phyloP scores from a whole-genome alignment of 2,888 invertebrate genomes.

The Ephialtes manifestator region DNA sequence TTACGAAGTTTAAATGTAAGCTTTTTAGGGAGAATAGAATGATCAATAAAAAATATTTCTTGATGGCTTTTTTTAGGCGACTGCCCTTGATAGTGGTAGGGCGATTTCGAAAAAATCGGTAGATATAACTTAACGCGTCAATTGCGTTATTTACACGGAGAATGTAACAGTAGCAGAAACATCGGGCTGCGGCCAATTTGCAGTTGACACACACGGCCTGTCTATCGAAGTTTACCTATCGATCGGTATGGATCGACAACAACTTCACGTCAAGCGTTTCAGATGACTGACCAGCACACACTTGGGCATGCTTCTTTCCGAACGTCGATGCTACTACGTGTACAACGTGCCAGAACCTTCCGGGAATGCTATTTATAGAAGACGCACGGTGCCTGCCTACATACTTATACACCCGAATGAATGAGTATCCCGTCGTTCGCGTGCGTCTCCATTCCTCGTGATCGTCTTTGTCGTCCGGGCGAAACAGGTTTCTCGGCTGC shows the following conservation, averaged over 20 bases:
- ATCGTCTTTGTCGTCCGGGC: constrained; percentile 10
- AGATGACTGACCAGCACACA: constrained; percentile 29
- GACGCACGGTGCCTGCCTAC: constrained; percentile 70
- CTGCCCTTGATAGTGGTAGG: too few relatives aligned
- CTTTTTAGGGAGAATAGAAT: too few relatives aligned
- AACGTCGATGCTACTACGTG: constrained; percentile 36
- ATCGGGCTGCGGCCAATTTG: too few relatives aligned
- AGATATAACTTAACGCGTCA: too few relatives aligned
- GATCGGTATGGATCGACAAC: neutral
- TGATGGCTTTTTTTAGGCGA: too few relatives aligned
- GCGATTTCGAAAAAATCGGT: too few relatives aligned
- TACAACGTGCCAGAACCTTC: constrained; percentile 72
- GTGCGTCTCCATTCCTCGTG: constrained; percentile 30
- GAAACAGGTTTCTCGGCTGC: constrained; percentile 62
- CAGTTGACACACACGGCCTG: too few relatives aligned
- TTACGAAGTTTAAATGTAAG: too few relatives aligned
- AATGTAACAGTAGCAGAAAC: too few relatives aligned
- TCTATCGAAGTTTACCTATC: neutral
- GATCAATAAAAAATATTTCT: too few relatives aligned
- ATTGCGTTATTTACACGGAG: too few relatives aligned
- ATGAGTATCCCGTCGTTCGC: constrained; percentile 60
- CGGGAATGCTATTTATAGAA: constrained; percentile 83
- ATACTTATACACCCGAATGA: constrained; percentile 61
- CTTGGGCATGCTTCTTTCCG: constrained; percentile 47
- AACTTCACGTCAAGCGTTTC: constrained; percentile 6